Base-by-base conservation (phyloP, 2,797 vertebrate species). In the Nyctibius grandis region DNA sequence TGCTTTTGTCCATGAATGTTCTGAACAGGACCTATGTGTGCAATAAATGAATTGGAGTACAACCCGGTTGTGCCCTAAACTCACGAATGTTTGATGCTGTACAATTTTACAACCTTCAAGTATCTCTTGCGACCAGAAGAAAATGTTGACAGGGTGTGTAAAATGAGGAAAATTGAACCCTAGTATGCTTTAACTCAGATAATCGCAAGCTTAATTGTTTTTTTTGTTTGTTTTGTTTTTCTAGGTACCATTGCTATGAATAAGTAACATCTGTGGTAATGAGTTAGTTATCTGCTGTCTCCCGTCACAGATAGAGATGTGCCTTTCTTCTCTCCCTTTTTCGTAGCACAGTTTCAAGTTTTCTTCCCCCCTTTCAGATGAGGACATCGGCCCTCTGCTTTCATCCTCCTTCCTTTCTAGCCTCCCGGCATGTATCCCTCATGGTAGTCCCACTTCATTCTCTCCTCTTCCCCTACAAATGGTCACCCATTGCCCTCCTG, bases 401-500 rank as follows among this genome's bases (percentile, higher is more conserved):
- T 60, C 34, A 23, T 13, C 7, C 20, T 59, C 6, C 8, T 42
- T 1, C 0, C 15, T 59, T 84, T 74, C 19, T 33, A 74, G 4
- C 21, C 34, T 69, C 8, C n/a, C 3, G 1, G 21, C 9, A 2
- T 26, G 5, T 13, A 38, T 5, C 6, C 15, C 22, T 51, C 7
- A 8, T 19, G 4, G 26, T 1, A 40, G 33, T 69, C 16, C 16
- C 13, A 21, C 20, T 73, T 73, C 5, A 11, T 69, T 45, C 57
- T 38, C 36, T 59, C 9, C 3, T 85, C 13, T 77, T 73, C 18
- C 9, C 9, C 6, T 1, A 1, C 22, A 65, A 69, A 13, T 7
- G 12, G 53, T 72, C 20, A 8, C 31, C 5, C 0, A 0, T 18
- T 61, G 18, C 4, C 19, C 31, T 84, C 12, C 44, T 75, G 22